Evolutionary conservation across 2,113 vertebrate species (phyloP).

Genomic region (Pheucticus melanocephalus): DNA sequence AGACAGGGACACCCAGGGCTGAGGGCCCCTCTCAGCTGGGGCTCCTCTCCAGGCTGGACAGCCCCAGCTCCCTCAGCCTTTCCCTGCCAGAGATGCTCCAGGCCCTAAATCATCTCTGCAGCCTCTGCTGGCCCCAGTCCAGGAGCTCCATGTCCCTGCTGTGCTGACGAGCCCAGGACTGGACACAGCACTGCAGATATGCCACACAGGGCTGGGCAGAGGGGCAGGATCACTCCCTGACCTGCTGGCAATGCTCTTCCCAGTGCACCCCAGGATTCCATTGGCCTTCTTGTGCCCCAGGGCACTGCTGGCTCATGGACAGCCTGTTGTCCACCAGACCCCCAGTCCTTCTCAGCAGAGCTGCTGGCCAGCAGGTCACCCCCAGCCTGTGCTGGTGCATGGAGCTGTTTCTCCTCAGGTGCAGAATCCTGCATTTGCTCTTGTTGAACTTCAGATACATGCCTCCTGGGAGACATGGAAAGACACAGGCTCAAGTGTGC

Average conservation of each 20-base stretch:
- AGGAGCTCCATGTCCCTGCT: not conserved
- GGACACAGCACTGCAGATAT: not conserved
- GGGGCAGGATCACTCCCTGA: not conserved
- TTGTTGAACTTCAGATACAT: not conserved
- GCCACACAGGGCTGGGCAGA: not conserved
- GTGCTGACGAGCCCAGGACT: not conserved
- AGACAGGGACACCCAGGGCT: not conserved
- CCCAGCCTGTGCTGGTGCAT: not conserved
- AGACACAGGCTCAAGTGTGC: not conserved
- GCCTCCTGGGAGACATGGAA: not conserved
- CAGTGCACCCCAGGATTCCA: not conserved
- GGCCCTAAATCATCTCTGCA: not conserved
- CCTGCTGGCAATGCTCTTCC: not conserved
- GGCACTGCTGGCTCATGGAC: not conserved
- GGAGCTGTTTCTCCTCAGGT: not conserved
- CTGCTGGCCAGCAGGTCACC: not conserved
- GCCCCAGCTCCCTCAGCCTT: not conserved
- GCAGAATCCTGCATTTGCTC: not conserved
- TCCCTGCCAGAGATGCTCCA: not conserved
- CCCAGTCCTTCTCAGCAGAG: not conserved
- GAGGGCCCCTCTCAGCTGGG: not conserved
- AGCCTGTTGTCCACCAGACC: not conserved
- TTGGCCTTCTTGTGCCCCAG: not conserved
- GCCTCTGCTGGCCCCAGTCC: fast-evolving
- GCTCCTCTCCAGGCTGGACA: not conserved